Percentiles rank a stretch among this genome's conserved stretches.
phyloP scores from a whole-genome alignment of 2,797 vertebrate genomes.

The Micropoecilia bifurca region DNA sequence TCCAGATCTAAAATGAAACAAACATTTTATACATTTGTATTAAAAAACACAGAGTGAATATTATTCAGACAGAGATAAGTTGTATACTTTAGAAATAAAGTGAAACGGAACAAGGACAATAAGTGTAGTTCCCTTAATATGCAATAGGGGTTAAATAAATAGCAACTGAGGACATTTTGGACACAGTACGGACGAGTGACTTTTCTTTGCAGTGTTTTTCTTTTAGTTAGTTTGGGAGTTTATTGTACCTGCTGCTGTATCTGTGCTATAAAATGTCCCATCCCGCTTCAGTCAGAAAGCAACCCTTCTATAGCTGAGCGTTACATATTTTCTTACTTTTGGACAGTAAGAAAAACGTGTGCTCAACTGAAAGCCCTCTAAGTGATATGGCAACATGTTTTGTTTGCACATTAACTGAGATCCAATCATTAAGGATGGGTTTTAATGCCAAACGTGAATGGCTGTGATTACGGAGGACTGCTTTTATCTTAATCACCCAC shows the following conservation, averaged over 20 bases:
- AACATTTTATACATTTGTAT: not conserved
- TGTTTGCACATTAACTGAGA: not conserved
- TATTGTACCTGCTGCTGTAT: not conserved
- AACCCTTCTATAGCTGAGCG: not conserved
- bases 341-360: not conserved
- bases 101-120: not conserved
- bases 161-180: not conserved
- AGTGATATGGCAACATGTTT: not conserved
- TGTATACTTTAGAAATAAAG: not conserved
- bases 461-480: not conserved
- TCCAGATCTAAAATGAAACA: conserved; percentile 86
- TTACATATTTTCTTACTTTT: not conserved
- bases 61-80: not conserved
- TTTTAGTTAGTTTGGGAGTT: not conserved
- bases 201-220: not conserved
- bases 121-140: not conserved
- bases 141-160: not conserved
- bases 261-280: not conserved
- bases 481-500: not conserved
- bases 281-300: not conserved
- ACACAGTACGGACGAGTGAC: not conserved
- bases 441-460: not conserved
- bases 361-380: not conserved
- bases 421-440: not conserved
- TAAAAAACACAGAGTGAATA: not conserved